Evolutionary conservation across 2,113 vertebrate species (phyloP), one percentile per base, ranked within the genome.

Genomic region (Oplegnathus fasciatus): DNA sequence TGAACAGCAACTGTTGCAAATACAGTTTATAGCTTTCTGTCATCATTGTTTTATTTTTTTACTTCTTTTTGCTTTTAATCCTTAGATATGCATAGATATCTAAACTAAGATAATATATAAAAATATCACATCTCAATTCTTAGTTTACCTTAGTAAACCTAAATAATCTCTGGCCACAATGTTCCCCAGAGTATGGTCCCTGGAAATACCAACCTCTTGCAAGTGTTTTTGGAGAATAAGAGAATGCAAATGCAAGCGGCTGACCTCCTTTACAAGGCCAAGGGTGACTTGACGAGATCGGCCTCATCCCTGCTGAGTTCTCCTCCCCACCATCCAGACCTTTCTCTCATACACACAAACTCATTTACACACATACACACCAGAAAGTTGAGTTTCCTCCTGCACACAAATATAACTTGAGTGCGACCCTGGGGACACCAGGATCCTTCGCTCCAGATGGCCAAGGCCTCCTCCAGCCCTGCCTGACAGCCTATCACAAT

Each of bases 361-460:
- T 44, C 48, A 46, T 55, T 46, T 30, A 28, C 26, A 81, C 64
- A 55, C 69, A 32, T 28, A 66, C 74, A 66, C 69, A 70, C 42
- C 50, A 22, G 28, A 71, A 67, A 69, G 50, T 64, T 77, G 60
- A 64, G 55, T 77, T n/a, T 71, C 70, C 58, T 68, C 32, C 66
- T 64, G 55, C 68, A 26, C 75, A 81, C 68, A 2, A 69, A 72
- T 62, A 68, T 42, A 72, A 80, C 78, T 78, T 77, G 55, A 85
- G 67, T 71, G 75, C 20, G 60, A 80, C 89, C 83, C 87, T 78
- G 78, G 70, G 77, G 85, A 87, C 80, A 67, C 44, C 65, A 26
- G 76, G 76, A 74, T 66, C 88, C 82, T 79, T 55, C 37, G 26
- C 76, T 82, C 83, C 91, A 92, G 87, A 92, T 91, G 91, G 89